Conservation (phyloP, 2,888 invertebrate species). For the Agapostemon virescens region DNA sequence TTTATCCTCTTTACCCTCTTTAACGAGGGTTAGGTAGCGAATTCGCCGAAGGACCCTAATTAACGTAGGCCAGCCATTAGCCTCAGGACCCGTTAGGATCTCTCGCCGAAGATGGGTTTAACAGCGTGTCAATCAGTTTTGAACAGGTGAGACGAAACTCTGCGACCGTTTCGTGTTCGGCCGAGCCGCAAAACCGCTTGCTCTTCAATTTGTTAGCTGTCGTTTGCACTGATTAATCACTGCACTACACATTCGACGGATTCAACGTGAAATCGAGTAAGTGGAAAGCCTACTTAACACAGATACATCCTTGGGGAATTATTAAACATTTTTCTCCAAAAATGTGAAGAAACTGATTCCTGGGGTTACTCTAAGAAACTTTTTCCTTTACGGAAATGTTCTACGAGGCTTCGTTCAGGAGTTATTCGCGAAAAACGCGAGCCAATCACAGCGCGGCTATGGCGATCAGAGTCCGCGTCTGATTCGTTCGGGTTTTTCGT, state of each 20-base stretch:
- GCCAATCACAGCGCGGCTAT: too few relatives aligned
- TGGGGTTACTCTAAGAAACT: too few relatives aligned
- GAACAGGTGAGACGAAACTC: neutral
- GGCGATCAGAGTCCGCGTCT: too few relatives aligned
- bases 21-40: neutral
- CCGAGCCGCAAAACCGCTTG: neutral
- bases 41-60: constrained; percentile 1
- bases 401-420: too few relatives aligned
- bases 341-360: too few relatives aligned
- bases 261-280: neutral
- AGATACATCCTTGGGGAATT: too few relatives aligned
- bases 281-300: neutral
- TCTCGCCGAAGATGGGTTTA: neutral
- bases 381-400: too few relatives aligned
- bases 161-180: neutral
- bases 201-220: neutral
- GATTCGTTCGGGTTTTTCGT: too few relatives aligned
- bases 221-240: neutral
- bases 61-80: neutral
- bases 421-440: too few relatives aligned
- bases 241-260: neutral
- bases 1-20: neutral
- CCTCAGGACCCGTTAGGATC: neutral
- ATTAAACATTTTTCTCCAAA: too few relatives aligned
- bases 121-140: neutral